Conservation (phyloP, 2,113 vertebrate species). For the Phocoena sinus region DNA sequence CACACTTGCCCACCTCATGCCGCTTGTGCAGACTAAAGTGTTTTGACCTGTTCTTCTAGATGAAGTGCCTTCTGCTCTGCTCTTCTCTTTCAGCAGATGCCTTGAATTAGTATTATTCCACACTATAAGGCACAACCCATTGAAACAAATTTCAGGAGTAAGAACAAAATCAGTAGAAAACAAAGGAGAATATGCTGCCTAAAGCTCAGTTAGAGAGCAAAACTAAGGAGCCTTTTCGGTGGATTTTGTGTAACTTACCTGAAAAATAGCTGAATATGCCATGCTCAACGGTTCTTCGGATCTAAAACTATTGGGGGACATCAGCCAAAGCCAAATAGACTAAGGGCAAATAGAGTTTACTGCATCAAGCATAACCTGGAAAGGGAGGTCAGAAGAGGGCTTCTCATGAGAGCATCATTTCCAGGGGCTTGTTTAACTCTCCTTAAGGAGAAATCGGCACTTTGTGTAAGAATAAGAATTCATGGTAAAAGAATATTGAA, state of each 20-base stretch:
- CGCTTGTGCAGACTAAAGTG: background rate
- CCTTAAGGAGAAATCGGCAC: background rate
- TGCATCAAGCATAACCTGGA: background rate
- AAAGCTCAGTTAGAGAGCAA: background rate
- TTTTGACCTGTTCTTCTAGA: background rate
- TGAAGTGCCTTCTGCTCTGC: background rate
- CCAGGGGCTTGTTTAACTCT: background rate
- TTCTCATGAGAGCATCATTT: background rate
- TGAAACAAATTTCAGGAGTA: background rate
- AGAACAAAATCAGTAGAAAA: conserved; percentile 48
- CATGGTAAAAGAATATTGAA: background rate
- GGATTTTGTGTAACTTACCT: conserved; percentile 23
- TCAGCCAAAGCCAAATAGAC: background rate
- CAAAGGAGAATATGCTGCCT: background rate
- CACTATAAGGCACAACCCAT: background rate
- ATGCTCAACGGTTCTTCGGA: background rate
- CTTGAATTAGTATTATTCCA: background rate
- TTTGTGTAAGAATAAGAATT: background rate
- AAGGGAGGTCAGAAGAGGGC: background rate
- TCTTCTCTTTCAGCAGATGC: background rate
- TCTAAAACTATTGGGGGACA: background rate
- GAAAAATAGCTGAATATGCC: conserved; percentile 1
- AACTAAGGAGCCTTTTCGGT: background rate
- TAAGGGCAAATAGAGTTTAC: background rate
- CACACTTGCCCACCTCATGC: background rate